Base-by-base conservation (phyloP, 2,113 vertebrate species). In the Aythya baeri region DNA sequence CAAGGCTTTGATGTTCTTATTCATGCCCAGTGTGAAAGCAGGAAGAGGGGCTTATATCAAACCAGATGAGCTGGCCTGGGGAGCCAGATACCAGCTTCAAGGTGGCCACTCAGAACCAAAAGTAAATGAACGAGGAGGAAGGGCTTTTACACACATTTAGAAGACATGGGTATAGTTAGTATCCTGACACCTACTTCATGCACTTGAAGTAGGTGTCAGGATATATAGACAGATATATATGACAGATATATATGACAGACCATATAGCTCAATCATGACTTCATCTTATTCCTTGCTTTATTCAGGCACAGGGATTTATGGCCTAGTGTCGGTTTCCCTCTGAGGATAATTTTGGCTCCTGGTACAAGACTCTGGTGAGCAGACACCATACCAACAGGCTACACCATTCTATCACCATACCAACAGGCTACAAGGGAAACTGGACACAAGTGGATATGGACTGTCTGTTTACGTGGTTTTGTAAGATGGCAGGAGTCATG, bases 11-110 rank as follows among this genome's bases (percentile, higher is more conserved):
- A 16, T 18, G 36, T 14, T 85, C 34, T 84, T 57, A 61, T 12
- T 17, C 16, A 11, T 7, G 15, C 7, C 36, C 0, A 0, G 6
- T 49, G 61, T 34, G 74, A 63, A 0, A 3, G 65, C 58, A 58
- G 23, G 55, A 72, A 20, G 0, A 2, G 25, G 20, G 66, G 13
- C 34, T 63, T 8, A 61, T 22, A 32, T 41, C 38, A 90, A 57
- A 41, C 44, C 50, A 36, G 22, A 34, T 4, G 44, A 27, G 38
- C 9, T 43, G 15, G 27, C 23, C 4, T 62, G 34, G 44, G 52
- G 20, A 87, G 25, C 5, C 3, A 7, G 34, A 22, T 85, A 46
- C 36, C 41, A 71, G 66, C 41, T 7, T 88, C 0, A 4, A 67
- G 43, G 61, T 13, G 26, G 63, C 21, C 16, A 52, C 11, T 15